Conservation (phyloP, 2,797 vertebrate genomes). For the Oreochromis grahami region DNA sequence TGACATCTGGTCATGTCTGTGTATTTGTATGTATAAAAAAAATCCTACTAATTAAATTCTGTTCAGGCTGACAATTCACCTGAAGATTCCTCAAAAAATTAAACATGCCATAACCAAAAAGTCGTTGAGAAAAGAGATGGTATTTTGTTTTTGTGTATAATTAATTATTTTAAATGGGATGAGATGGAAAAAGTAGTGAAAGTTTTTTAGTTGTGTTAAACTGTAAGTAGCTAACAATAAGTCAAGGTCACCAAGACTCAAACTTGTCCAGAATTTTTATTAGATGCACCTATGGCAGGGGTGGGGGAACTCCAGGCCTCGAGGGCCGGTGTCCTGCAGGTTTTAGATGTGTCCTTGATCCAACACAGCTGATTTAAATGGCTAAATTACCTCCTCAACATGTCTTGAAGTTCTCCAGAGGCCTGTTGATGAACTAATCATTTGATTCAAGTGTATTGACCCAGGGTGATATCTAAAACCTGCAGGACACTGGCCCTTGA, state of each 20-base stretch:
- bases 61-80: not conserved
- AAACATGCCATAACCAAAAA: not conserved
- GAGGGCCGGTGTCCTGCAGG: fast-evolving
- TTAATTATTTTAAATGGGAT: not conserved
- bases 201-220: not conserved
- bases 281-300: not conserved
- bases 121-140: not conserved
- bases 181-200: not conserved
- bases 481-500: not conserved
- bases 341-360: not conserved
- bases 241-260: not conserved
- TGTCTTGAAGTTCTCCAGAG: not conserved
- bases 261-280: not conserved
- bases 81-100: not conserved
- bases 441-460: not conserved
- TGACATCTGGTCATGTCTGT: constrained; percentile 39
- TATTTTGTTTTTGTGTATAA: not conserved
- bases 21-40: constrained; percentile 31
- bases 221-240: not conserved
- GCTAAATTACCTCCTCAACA: not conserved
- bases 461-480: not conserved
- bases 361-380: not conserved
- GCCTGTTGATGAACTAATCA: not conserved
- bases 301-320: not conserved
- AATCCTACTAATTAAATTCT: not conserved